Evolutionary conservation across 2,797 vertebrate species (phyloP).

Genomic region (Xiphorhynchus erythropygius): DNA sequence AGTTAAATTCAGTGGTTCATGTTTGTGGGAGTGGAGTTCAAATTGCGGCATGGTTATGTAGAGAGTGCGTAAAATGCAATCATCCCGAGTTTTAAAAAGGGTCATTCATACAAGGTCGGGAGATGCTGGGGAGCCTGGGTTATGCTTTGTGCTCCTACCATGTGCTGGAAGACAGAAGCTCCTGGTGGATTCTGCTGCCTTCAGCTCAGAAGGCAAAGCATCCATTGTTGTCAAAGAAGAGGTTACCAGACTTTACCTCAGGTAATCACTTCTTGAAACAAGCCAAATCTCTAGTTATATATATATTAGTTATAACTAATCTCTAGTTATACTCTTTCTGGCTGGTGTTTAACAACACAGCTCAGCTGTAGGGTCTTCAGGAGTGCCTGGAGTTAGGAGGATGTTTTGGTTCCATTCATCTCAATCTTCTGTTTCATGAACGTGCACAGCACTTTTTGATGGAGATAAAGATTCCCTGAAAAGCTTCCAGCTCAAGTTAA

Average conservation of each 20-base stretch:
- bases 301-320: no score
- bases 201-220: not conserved
- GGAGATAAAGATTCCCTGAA: not conserved
- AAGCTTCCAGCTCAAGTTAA: not conserved
- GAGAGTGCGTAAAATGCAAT: not conserved
- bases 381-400: not conserved
- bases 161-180: not conserved
- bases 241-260: not conserved
- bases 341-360: not conserved
- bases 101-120: not conserved
- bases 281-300: not conserved
- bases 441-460: not conserved
- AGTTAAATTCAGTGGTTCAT: not conserved
- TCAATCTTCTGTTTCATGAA: not conserved
- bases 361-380: not conserved
- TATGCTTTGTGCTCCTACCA: not conserved
- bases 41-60: not conserved
- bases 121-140: not conserved
- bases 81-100: not conserved
- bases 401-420: not conserved
- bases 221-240: not conserved
- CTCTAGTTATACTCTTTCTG: not conserved
- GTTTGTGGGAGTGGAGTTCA: not conserved
- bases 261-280: not conserved
- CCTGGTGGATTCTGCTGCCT: not conserved